phyloP scores from a whole-genome alignment of 2,888 invertebrate genomes.

The Taphrorychus bicolor region DNA sequence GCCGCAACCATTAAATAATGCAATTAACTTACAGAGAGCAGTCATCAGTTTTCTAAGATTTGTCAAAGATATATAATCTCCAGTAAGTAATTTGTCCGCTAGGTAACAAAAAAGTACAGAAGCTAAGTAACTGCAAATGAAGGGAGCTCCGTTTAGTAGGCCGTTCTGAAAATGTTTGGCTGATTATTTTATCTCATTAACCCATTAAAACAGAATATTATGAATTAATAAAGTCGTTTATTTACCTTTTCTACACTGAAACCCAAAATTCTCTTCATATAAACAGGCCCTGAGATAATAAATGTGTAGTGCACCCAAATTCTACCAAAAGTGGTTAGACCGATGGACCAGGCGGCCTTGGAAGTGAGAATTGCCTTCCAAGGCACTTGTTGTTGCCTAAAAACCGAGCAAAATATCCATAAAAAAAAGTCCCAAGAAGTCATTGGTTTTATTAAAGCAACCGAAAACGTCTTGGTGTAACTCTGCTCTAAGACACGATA shows the following conservation, averaged over 20 bases:
- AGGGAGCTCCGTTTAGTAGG: conserved; percentile 71
- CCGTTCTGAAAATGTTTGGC: conserved; percentile 70
- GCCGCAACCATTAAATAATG: background rate
- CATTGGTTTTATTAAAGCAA: no score
- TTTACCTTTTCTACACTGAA: conserved; percentile 69
- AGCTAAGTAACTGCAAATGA: conserved; percentile 73
- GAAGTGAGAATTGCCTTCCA: conserved; percentile 71
- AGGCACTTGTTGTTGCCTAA: conserved; percentile 65
- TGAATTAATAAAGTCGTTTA: no score
- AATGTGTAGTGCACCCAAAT: conserved; percentile 79
- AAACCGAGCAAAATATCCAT: background rate
- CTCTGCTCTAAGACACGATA: no score
- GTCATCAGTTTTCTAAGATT: conserved; percentile 74
- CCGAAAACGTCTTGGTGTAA: no score
- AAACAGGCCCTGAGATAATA: conserved; percentile 73
- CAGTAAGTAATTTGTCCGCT: conserved; percentile 69
- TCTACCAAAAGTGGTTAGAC: conserved; percentile 75
- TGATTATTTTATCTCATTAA: no score
- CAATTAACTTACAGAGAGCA: conserved; percentile 60
- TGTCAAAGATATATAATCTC: conserved; percentile 66
- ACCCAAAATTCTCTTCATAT: conserved; percentile 73
- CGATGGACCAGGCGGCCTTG: conserved; percentile 73
- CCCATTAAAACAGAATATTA: no score
- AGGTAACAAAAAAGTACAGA: conserved; percentile 74
- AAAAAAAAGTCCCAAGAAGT: background rate